Conservation (phyloP, 30 jellyfish, hydroid and myxozoan genomes). For the Nemopilema nomurai region DNA sequence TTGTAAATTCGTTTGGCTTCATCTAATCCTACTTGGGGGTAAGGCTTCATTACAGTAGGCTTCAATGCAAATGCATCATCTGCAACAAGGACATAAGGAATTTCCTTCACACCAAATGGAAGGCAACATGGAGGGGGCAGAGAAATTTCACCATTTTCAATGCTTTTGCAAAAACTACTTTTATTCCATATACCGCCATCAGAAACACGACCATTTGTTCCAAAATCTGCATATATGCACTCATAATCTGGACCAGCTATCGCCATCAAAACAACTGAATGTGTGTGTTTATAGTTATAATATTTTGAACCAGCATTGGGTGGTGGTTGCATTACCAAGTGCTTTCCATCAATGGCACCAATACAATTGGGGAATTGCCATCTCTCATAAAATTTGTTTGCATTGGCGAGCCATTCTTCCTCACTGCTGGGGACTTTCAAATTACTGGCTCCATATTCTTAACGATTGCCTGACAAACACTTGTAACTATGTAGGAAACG, state of each 20-base stretch:
- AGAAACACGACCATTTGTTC: conserved; percentile 53
- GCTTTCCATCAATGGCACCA: conserved; percentile 7
- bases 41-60: conserved; percentile 33
- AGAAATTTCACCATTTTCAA: conserved; percentile 4
- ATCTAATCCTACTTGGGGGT: conserved; percentile 27
- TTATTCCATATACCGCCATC: conserved; percentile 41
- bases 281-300: conserved; percentile 41
- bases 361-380: not conserved
- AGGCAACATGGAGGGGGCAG: conserved; percentile 25
- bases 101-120: conserved; percentile 1
- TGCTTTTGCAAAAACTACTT: not conserved
- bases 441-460: not conserved
- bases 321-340: conserved; percentile 31
- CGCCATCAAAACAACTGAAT: conserved; percentile 43
- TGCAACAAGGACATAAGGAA: conserved; percentile 31
- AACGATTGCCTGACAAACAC: not conserved
- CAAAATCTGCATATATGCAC: conserved; percentile 51
- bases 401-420: not conserved
- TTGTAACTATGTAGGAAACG: not conserved
- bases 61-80: conserved; percentile 24
- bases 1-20: conserved; percentile 38
- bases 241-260: conserved; percentile 60
- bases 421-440: not conserved
- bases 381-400: conserved; percentile 3
- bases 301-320: conserved; percentile 31